Base-by-base conservation (phyloP, 1,140 invertebrate genomes). In the Calliphora vicina region DNA sequence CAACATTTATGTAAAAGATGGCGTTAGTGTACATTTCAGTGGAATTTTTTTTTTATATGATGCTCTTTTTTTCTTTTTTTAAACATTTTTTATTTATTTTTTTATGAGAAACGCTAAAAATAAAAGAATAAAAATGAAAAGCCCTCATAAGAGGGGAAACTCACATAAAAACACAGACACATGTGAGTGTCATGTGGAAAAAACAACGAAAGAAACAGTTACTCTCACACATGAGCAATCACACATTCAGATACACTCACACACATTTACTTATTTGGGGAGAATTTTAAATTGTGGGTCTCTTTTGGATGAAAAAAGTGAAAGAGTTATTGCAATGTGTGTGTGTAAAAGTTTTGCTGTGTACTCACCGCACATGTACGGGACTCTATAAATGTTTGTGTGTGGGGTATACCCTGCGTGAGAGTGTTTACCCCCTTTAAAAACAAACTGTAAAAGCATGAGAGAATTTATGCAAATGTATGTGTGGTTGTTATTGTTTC, bases 101-200 rank as follows among this genome's bases (percentile, higher is more conserved):
- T 83, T 57, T 23, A 25, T 42, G 45, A 20, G 61, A 82, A 42
- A 72, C 35, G 67, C 42, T 42, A 73, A 81, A 80, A 84, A 84
- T 80, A 82, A 82, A 84, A 82, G 25, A 80, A 82, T 82, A 45
- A 45, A 84, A 84, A 57, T 35, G 13, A 82, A 83, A 84, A 84
- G 72, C 80, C 78, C 82, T 57, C 17, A 26, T 5, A 71, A 76
- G 81, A 76, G 80, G 81, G 67, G 83, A 83, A 81, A 83, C 45
- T 27, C 17, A 29, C 29, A n/a, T n/a, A 13, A n/a, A n/a, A 67
- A 67, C 61, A 43, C 74, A 43, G 9, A 35, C 35, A 25, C 25
- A 25, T 25, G 9, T 23, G 74, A 23, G 20, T 78, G 17, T 23
- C 2, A 42, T 6, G 35, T 23, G n/a, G 5, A 5, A 43, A 78